Percentiles rank a stretch among this genome's conserved stretches.
Evolutionary conservation across 2,888 invertebrate genomes (phyloP).

Genomic region (Nomada ferruginata): DNA sequence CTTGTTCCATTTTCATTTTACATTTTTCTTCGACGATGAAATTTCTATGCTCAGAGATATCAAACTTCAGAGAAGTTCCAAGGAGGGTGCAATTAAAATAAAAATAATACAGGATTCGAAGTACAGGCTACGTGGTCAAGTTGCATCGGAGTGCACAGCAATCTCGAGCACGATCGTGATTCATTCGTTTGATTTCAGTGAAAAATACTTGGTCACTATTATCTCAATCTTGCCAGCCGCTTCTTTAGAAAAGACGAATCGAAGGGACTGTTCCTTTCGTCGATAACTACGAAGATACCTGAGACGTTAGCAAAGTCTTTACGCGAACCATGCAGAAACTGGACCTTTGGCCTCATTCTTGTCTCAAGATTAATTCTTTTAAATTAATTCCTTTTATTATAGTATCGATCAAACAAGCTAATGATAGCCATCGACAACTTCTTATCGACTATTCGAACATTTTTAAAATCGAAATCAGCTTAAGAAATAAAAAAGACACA

Average conservation of each 20-base stretch:
- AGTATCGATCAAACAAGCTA: not conserved
- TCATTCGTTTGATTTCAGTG: slow-evolving; percentile 36
- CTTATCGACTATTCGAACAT: too few species aligned
- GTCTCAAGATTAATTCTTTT: slow-evolving; percentile 1
- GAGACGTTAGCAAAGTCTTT: slow-evolving; percentile 33
- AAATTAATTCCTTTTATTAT: slow-evolving; percentile 28
- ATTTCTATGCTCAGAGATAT: too few species aligned
- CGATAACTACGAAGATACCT: slow-evolving; percentile 46
- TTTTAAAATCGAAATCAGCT: too few species aligned
- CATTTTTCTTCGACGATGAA: not conserved
- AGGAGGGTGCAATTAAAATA: not conserved
- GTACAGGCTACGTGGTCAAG: slow-evolving; percentile 6
- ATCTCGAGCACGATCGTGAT: slow-evolving; percentile 54
- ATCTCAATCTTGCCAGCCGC: slow-evolving; percentile 36
- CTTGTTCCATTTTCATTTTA: not conserved
- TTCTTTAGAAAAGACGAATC: slow-evolving; percentile 43
- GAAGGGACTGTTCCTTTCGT: slow-evolving; percentile 30
- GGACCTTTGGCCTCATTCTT: slow-evolving; percentile 39
- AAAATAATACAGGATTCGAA: slow-evolving; percentile 3
- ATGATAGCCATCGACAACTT: not conserved
- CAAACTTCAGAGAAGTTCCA: not conserved
- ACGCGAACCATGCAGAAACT: slow-evolving; percentile 43
- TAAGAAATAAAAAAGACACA: too few species aligned
- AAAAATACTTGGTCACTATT: slow-evolving; percentile 48
- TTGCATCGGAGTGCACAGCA: slow-evolving; percentile 3